Percentiles rank a stretch among this genome's conserved stretches.
Conservation (phyloP, 2,797 vertebrate species). For the Smutsia temminckii region DNA sequence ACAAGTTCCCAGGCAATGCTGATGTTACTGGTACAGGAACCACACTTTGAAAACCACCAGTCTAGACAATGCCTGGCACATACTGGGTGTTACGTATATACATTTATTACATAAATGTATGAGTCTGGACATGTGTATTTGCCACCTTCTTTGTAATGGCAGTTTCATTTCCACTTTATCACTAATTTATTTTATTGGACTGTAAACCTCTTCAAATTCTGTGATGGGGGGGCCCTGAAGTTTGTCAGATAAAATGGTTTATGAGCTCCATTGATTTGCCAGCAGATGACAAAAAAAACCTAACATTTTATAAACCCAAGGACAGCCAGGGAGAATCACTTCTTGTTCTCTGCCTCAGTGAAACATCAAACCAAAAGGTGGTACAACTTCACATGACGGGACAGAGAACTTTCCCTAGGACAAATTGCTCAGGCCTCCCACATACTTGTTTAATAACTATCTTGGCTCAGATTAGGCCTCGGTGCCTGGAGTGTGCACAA, state of each 20-base stretch:
- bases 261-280: neutral
- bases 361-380: neutral
- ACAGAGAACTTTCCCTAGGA: neutral
- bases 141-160: neutral
- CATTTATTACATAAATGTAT: neutral
- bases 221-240: neutral
- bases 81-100: fast-evolving
- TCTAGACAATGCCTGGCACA: neutral
- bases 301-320: neutral
- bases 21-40: too few relatives aligned
- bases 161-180: neutral
- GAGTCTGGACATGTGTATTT: neutral
- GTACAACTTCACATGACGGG: neutral
- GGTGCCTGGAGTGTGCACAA: neutral
- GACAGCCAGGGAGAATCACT: neutral
- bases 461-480: neutral
- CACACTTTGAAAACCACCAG: neutral
- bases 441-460: neutral
- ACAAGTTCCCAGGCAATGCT: neutral
- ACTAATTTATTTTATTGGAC: neutral
- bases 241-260: neutral
- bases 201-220: neutral
- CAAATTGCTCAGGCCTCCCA: neutral
- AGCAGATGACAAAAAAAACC: neutral
- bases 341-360: neutral